Evolutionary conservation across 1,140 invertebrate genomes (phyloP).

Genomic region (Myzus persicae): DNA sequence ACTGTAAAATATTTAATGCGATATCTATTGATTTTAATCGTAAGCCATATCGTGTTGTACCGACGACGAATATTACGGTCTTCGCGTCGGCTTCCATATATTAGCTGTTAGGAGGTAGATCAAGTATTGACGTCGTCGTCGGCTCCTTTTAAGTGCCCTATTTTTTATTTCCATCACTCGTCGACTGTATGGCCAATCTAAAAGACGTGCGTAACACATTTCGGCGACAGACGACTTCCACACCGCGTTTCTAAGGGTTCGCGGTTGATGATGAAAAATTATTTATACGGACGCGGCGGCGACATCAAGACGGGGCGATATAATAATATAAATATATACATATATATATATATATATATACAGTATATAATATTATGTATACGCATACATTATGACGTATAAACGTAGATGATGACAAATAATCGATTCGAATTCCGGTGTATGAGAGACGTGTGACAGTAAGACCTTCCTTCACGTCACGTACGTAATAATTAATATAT

Average conservation of each 20-base stretch:
- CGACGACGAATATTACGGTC: background rate
- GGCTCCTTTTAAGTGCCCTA: background rate
- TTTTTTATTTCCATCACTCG: background rate
- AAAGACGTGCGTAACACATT: background rate
- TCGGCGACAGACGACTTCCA: background rate
- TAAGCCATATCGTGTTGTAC: no score
- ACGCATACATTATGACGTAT: background rate
- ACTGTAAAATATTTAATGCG: no score
- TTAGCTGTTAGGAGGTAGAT: background rate
- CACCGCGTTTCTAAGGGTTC: background rate
- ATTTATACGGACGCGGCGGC: background rate
- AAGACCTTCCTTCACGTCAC: background rate
- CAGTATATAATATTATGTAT: no score
- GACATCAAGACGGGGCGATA: background rate
- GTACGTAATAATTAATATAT: background rate
- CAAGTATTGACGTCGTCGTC: background rate
- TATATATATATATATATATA: background rate
- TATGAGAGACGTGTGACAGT: background rate
- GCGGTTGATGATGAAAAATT: slow-evolving; percentile 31
- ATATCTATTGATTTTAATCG: no score
- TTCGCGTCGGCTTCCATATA: background rate
- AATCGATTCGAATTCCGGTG: slow-evolving; percentile 16
- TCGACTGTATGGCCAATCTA: background rate
- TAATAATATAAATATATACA: background rate
- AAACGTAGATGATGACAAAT: background rate